Evolutionary conservation across 1,140 invertebrate genomes (phyloP), one percentile per base, ranked within the genome.

Genomic region (Melitaea cinxia): DNA sequence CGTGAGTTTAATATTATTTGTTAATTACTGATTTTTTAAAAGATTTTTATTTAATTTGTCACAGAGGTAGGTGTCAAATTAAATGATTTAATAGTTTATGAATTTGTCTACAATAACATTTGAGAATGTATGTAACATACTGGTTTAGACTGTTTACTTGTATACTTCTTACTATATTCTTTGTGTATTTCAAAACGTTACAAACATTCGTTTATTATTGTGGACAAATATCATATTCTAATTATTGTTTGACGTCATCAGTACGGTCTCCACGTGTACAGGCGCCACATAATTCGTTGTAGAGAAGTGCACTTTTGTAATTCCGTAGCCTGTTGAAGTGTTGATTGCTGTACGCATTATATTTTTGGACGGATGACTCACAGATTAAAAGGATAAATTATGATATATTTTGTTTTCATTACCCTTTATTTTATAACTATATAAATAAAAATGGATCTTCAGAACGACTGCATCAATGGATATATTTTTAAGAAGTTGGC

Each of bases 301-400:
- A 76, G 66, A 69, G 35, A 83, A 86, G 82, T 85, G 82, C 85
- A 85, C 85, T 84, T 83, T 76, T 47, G 73, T 74, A 79, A 74
- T 72, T 78, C 66, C 30, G 77, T 88, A 85, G 85, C 67, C 71
- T 74, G 82, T 85, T 80, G 68, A 79, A 69, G 76, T 82, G 80
- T 82, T 85, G 71, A 82, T 85, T 81, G 78, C 37, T 42, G 15
- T 82, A 78, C 65, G 78, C 80, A 79, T 83, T 90, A 85, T 90
- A 90, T 90, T 90, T 89, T 89, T 90, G 85, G 85, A 90, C 76
- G 73, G 74, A 83, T 69, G 66, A 88, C 77, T 82, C 85, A 83
- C 87, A 80, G 73, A 87, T 77, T 87, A 88, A 87, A 45, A 78
- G 58, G 61, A 83, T 70, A 72, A 80, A 81, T 77, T 68, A 85